These are phyloP conservation scores for Papilio demoleus DNA, from an alignment of 2,888 invertebrate species.

Conservation along the genomic window DNA sequence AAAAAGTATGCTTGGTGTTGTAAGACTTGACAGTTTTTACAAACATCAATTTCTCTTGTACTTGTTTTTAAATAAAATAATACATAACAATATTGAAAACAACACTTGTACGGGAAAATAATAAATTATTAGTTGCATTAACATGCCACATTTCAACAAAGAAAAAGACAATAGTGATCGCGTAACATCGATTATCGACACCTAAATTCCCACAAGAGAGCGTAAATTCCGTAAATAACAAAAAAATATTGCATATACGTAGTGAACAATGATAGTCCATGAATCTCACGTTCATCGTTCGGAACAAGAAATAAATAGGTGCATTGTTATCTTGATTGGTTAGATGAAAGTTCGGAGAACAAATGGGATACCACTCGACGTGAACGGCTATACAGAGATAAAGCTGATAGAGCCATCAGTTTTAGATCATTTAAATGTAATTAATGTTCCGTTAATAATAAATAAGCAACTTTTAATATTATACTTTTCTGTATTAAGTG, in stretches of 20 bases:
- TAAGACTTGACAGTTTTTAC: constrained; percentile 1
- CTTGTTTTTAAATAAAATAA: background rate
- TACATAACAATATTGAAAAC: background rate
- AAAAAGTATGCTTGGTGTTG: constrained; percentile 1
- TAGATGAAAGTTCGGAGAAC: constrained; percentile 74
- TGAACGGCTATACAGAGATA: constrained; percentile 45
- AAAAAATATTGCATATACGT: constrained; percentile 45
- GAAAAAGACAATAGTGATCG: constrained; percentile 11
- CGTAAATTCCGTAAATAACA: constrained; percentile 43
- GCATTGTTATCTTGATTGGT: constrained; percentile 65
- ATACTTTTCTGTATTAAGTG: background rate
- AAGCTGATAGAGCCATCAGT: constrained; percentile 19
- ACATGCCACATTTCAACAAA: constrained; percentile 4
- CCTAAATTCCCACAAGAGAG: constrained; percentile 49
- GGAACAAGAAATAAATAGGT: constrained; percentile 50
- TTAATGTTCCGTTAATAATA: background rate
- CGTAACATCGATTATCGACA: constrained; percentile 44
- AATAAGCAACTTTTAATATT: background rate
- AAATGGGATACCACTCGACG: constrained; percentile 46
- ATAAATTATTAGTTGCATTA: background rate
- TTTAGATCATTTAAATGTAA: constrained; percentile 9
- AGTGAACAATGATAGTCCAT: constrained; percentile 57
- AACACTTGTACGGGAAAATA: background rate
- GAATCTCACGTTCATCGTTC: constrained; percentile 57
- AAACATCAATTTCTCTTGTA: constrained; percentile 6